Conservation (phyloP, 1,140 invertebrate genomes). For the Chironomus tepperi region DNA sequence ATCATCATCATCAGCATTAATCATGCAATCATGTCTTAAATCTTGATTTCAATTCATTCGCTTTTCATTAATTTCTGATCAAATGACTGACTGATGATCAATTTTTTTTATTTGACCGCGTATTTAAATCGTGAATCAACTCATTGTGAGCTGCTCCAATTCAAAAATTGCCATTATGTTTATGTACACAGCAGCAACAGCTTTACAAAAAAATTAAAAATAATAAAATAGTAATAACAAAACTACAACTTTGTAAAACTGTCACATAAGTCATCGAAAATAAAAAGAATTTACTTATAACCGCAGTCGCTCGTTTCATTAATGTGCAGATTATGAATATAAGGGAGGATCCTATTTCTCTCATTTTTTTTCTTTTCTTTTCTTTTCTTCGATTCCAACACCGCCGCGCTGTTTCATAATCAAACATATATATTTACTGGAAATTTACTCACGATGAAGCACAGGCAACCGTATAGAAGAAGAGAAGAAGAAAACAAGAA, state of each 20-base stretch:
- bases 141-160: no score
- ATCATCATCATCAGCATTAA: neutral
- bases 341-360: slow-evolving; percentile 11
- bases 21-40: neutral
- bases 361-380: neutral
- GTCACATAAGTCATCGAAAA: neutral
- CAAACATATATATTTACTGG: neutral
- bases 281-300: neutral
- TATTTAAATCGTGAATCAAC: neutral
- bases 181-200: no score
- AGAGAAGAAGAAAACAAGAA: neutral
- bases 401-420: neutral
- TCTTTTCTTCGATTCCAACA: neutral
- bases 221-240: neutral
- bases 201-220: no score
- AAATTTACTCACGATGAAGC: neutral
- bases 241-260: neutral
- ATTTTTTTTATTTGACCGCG: neutral
- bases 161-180: no score
- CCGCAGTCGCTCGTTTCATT: neutral
- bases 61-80: neutral
- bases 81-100: neutral
- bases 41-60: neutral
- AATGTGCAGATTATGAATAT: neutral
- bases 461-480: neutral